phyloP scores from a whole-genome alignment of 1,140 invertebrate species.

The Macrocentrus cingulum region DNA sequence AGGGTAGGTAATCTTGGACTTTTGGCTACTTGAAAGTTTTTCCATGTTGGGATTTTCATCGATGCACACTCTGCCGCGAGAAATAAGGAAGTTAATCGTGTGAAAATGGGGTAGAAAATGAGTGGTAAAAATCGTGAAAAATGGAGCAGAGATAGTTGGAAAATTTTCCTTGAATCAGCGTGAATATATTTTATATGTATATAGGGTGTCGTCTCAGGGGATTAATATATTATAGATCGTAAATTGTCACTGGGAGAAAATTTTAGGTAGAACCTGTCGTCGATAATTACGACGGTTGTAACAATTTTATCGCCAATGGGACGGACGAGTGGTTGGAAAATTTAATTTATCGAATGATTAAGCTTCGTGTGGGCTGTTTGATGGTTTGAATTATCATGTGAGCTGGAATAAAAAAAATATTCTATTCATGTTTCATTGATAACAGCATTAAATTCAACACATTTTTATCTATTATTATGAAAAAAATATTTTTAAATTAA shows the following conservation, averaged over 20 bases:
- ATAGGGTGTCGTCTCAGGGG: not conserved
- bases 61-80: not conserved
- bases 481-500: too few species aligned
- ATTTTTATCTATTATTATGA: too few species aligned
- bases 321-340: not conserved
- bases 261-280: constrained; percentile 45
- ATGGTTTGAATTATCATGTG: too few species aligned
- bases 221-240: constrained; percentile 51
- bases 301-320: constrained; percentile 21
- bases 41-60: not conserved
- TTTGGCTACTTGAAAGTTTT: not conserved
- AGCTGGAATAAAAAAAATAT: too few species aligned
- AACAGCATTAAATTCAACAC: too few species aligned
- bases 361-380: too few species aligned
- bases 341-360: constrained; percentile 50
- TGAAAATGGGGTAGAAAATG: not conserved
- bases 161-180: constrained; percentile 6
- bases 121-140: constrained; percentile 29
- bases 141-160: constrained; percentile 27
- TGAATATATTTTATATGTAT: not conserved
- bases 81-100: constrained; percentile 1
- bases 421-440: too few species aligned
- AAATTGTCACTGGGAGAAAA: constrained; percentile 50
- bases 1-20: not conserved
- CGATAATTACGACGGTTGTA: constrained; percentile 47